Conservation (phyloP, 2,113 vertebrate species). For the Lagopus leucura region DNA sequence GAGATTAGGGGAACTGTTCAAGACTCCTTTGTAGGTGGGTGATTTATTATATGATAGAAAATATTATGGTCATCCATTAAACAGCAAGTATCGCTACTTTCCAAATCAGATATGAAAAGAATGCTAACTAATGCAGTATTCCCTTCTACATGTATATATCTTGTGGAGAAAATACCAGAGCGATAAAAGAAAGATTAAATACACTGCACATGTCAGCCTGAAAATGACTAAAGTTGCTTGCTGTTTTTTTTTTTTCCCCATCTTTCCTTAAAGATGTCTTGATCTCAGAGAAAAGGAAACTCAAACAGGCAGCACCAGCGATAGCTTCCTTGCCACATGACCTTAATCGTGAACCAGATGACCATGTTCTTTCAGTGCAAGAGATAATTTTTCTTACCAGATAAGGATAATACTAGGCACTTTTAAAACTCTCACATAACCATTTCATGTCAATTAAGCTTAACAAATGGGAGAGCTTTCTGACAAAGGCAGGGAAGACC, state of each 20-base stretch:
- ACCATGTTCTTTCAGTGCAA: not conserved
- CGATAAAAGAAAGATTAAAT: slow-evolving; percentile 81
- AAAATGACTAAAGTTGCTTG: slow-evolving; percentile 69
- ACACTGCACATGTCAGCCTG: slow-evolving; percentile 68
- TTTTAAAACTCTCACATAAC: slow-evolving; percentile 16
- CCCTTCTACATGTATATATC: slow-evolving; percentile 75
- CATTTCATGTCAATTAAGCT: slow-evolving; percentile 26
- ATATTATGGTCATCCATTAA: slow-evolving; percentile 81
- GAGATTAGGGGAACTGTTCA: slow-evolving; percentile 69
- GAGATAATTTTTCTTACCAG: slow-evolving; percentile 25
- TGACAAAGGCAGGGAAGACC: slow-evolving; percentile 22
- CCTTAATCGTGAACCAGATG: slow-evolving; percentile 52
- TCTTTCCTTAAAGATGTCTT: slow-evolving; percentile 43
- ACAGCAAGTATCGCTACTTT: slow-evolving; percentile 71
- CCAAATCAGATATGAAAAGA: slow-evolving; percentile 78
- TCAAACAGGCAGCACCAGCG: slow-evolving; percentile 54
- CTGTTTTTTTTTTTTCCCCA: not conserved
- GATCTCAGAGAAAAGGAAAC: slow-evolving; percentile 49
- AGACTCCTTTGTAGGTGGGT: slow-evolving; percentile 74
- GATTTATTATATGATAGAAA: slow-evolving; percentile 79
- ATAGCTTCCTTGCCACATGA: slow-evolving; percentile 52
- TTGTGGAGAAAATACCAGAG: slow-evolving; percentile 75
- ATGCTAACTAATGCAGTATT: slow-evolving; percentile 74
- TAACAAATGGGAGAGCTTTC: slow-evolving; percentile 20
- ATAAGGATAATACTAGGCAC: slow-evolving; percentile 11